phyloP scores from a whole-genome alignment of 1,140 invertebrate genomes.

The Akabosia matsudoensis region DNA sequence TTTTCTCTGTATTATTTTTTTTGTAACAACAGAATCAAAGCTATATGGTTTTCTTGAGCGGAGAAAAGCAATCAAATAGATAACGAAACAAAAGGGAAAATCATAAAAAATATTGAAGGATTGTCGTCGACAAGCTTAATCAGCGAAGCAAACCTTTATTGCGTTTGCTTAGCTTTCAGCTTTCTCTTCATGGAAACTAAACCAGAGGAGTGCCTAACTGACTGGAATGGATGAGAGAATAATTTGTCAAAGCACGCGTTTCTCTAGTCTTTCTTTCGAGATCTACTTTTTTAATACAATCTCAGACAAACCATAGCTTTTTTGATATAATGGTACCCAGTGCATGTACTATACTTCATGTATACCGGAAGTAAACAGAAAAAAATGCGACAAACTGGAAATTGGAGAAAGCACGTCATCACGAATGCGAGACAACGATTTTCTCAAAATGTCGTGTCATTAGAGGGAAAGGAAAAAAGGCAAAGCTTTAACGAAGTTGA shows the following conservation, averaged over 20 bases:
- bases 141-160: slow-evolving; percentile 1
- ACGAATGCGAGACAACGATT: neutral
- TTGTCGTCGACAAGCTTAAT: slow-evolving; percentile 3
- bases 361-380: neutral
- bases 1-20: too few species aligned
- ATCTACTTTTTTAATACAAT: too few species aligned
- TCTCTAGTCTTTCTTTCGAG: too few species aligned
- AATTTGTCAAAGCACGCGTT: slow-evolving; percentile 10
- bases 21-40: too few species aligned
- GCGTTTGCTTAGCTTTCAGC: neutral
- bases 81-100: neutral
- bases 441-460: neutral
- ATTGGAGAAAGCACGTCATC: neutral
- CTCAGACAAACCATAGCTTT: too few species aligned
- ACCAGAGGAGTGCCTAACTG: neutral
- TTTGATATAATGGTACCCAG: neutral
- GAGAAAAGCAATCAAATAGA: neutral
- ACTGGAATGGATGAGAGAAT: slow-evolving; percentile 12
- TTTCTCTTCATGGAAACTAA: neutral
- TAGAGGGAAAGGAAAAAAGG: neutral
- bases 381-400: too few species aligned
- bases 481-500: slow-evolving; percentile 6
- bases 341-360: neutral
- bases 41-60: too few species aligned
- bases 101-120: neutral